phyloP scores from a whole-genome alignment of 2,797 vertebrate species.

The Chloroceryle amazona region DNA sequence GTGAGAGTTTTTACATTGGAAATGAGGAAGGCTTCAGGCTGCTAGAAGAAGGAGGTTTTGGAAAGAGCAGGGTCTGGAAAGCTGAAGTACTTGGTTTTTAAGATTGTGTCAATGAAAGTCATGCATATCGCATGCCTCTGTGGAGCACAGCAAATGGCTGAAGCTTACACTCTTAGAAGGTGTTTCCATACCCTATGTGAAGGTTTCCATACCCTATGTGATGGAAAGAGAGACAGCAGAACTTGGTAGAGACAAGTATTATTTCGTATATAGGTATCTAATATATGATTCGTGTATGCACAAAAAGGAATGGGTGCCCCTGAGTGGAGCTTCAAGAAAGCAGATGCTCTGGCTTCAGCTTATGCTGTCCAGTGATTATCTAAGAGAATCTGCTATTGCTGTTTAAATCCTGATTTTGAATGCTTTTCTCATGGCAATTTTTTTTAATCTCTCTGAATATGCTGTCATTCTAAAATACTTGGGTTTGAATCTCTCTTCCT shows the following conservation, averaged over 20 bases:
- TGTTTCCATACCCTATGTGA: background rate
- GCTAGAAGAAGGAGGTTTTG: background rate
- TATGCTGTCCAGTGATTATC: background rate
- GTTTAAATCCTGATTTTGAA: background rate
- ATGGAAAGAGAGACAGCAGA: background rate
- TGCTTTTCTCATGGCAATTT: background rate
- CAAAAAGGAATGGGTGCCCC: background rate
- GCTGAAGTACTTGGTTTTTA: background rate
- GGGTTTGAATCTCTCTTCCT: background rate
- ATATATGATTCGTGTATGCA: background rate
- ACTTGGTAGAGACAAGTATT: background rate
- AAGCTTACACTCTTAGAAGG: background rate
- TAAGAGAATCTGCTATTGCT: background rate
- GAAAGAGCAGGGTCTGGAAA: background rate
- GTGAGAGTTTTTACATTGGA: background rate
- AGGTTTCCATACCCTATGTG: background rate
- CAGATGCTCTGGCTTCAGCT: background rate
- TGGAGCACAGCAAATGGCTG: background rate
- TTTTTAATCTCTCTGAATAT: background rate
- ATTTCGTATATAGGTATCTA: background rate
- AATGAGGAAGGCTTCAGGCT: background rate
- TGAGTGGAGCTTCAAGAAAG: background rate
- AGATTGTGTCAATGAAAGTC: background rate
- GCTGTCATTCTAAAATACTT: background rate
- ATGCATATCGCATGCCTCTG: background rate